A percentile compares a stretch with the other conserved stretches of the same genome.
These are phyloP conservation scores for Cataglyphis hispanica DNA, from an alignment of 1,140 invertebrate genomes.

Conservation along the genomic window DNA sequence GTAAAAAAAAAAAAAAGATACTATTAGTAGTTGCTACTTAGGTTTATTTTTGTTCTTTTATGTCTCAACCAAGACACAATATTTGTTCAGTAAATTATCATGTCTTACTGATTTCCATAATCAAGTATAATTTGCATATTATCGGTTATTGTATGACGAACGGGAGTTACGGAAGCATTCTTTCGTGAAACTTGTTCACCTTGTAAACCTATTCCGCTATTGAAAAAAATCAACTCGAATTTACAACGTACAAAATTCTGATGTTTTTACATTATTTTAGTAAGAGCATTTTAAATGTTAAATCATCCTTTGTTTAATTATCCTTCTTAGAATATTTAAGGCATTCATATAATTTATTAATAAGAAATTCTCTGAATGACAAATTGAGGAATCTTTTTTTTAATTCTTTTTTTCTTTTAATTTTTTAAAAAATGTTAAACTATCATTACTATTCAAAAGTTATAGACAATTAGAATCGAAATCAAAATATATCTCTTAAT, in stretches of 20 bases:
- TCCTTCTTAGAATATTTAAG: not conserved
- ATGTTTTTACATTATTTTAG: not conserved
- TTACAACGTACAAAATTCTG: not conserved
- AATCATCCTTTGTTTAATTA: constrained; percentile 20
- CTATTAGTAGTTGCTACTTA: not conserved
- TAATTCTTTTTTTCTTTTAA: not conserved
- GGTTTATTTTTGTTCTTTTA: not conserved
- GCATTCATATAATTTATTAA: not conserved
- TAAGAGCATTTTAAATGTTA: too few relatives aligned
- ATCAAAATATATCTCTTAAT: not conserved
- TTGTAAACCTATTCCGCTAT: constrained; percentile 15
- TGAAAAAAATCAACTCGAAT: not conserved
- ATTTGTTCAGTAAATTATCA: constrained; percentile 29
- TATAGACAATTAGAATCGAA: not conserved
- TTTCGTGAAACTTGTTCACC: constrained; percentile 23
- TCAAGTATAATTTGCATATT: not conserved
- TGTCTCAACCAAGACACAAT: not conserved
- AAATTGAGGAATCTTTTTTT: not conserved
- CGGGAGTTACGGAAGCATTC: constrained; percentile 1
- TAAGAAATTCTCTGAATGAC: too few relatives aligned
- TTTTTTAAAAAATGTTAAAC: not conserved
- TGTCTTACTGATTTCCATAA: constrained; percentile 33
- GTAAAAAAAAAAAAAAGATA: not conserved
- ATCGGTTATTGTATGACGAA: constrained; percentile 27
- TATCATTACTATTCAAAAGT: not conserved